Base-by-base conservation (phyloP, 2,113 vertebrate species). In the Nibea coibor region DNA sequence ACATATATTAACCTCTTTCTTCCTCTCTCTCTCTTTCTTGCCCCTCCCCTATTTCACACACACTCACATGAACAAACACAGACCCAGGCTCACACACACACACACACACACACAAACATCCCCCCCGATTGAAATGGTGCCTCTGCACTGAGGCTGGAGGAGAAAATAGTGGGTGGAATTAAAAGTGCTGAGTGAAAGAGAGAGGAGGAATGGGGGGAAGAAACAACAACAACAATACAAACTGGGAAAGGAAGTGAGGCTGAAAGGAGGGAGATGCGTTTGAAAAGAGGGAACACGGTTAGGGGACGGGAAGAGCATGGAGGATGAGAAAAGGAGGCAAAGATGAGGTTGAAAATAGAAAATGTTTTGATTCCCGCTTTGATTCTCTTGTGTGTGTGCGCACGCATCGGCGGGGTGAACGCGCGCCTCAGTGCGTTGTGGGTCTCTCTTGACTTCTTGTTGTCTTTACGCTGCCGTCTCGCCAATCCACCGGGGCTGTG, bases 111-210 rank as follows among this genome's bases (percentile, higher is more conserved):
- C 81, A 82, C 82, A 77, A 17, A 74, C 81, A 71, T 4, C 14
- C 51, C 51, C 72, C 76, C 53, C 45, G 65, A 70, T 80, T 89
- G 88, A 91, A 89, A 86, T 35, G 70, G 80, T 17, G 74, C 87
- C 81, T 77, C 77, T 48, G 45, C 78, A 68, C 56, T 6, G 12
- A 73, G 69, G 67, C 78, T 61, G 39, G 50, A 54, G 80, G 80
- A 87, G 84, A 85, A 91, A 91, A 91, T 75, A 87, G 85, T 88
- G 89, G 83, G 87, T 84, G 85, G 93, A 93, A 92, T 89, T 81
- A 89, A 92, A 91, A 93, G 69, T 65, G 85, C 58, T 53, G 87
- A 87, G 77, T 87, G 85, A 87, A 89, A 89, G 88, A 82, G 77
- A 84, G 90, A 87, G 87, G 84, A 84, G 87, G 78, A 71, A 73